These are phyloP conservation scores for Clarias laeviceps DNA, from an alignment of 2,797 vertebrate species.

Conservation along the genomic window DNA sequence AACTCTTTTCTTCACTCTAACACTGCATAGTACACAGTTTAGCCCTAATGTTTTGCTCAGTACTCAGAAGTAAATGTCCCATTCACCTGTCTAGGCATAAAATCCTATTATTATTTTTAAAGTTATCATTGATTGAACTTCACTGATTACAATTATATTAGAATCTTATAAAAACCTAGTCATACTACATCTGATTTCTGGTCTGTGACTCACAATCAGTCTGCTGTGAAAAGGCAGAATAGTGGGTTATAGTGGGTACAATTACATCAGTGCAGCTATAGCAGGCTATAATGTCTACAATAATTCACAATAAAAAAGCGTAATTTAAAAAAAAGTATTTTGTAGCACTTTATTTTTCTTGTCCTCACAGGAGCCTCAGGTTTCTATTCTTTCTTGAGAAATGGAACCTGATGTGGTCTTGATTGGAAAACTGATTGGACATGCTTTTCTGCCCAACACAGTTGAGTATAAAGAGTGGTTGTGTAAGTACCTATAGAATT, in stretches of 20 bases:
- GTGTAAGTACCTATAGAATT: neutral
- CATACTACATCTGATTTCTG: neutral
- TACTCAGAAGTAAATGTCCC: neutral
- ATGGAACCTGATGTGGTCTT: neutral
- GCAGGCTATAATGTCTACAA: neutral
- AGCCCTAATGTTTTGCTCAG: neutral
- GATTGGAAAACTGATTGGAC: neutral
- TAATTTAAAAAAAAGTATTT: neutral
- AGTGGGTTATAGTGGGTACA: neutral
- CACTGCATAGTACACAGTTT: neutral
- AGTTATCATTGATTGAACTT: neutral
- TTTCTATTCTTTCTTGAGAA: neutral
- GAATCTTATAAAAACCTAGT: neutral
- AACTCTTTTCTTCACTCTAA: constrained; percentile 24
- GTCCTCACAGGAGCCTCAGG: neutral
- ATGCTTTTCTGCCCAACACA: neutral
- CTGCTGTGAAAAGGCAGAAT: neutral
- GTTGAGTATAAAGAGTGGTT: neutral
- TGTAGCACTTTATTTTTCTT: neutral
- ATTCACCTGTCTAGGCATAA: no score
- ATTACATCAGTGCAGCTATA: neutral
- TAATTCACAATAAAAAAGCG: neutral
- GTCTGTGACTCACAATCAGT: neutral
- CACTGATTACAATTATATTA: neutral
- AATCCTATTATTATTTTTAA: no score